These are phyloP conservation scores for Lineus longissimus DNA, from an alignment of 1,140 invertebrate species.

Conservation along the genomic window DNA sequence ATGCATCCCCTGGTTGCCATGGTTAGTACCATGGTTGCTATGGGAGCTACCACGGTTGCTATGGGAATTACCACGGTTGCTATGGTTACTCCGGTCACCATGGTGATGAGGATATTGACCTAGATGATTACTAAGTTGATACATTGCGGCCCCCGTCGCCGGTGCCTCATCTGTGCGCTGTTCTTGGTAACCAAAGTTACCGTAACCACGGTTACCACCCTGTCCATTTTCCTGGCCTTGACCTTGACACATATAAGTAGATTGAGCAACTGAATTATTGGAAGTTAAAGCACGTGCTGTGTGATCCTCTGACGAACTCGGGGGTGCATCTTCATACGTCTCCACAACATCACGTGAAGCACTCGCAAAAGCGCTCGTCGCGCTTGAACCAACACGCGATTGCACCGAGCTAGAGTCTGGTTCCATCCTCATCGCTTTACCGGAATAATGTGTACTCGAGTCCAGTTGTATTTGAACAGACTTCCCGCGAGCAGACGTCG, in stretches of 20 bases:
- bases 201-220: background rate
- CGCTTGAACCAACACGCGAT: no score
- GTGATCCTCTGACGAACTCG: no score
- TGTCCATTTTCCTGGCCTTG: background rate
- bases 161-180: background rate
- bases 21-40: constrained; percentile 1
- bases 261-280: background rate
- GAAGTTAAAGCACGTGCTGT: no score
- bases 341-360: no score
- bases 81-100: background rate
- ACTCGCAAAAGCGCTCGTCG: no score
- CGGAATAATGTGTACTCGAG: no score
- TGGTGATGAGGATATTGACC: background rate
- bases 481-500: no score
- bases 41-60: background rate
- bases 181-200: background rate
- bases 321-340: no score
- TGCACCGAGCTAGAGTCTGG: no score
- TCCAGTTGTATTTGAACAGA: no score
- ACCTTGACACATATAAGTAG: background rate
- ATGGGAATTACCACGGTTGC: background rate
- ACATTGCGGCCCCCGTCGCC: background rate
- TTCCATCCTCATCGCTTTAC: no score
- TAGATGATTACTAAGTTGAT: background rate
- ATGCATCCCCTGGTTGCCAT: no score